A percentile compares a stretch with the other conserved stretches of the same genome.
phyloP scores from a whole-genome alignment of 92 coral and sea anemone species.

The Siderastrea radians region DNA sequence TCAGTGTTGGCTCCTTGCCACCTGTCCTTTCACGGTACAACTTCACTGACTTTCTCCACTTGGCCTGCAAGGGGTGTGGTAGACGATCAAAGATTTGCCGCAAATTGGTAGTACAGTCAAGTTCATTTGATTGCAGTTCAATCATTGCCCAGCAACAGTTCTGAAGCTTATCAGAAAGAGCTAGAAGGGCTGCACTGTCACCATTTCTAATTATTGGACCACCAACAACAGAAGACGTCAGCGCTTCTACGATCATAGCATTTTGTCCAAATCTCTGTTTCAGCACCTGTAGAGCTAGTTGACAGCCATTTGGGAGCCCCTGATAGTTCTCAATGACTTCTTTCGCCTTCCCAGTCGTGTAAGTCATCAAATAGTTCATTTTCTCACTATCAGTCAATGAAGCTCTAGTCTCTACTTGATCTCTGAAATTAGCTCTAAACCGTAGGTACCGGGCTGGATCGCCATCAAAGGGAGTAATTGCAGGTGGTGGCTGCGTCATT shows the following conservation, averaged over 20 bases:
- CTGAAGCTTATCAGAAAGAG: constrained; percentile 58
- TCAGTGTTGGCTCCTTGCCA: constrained; percentile 50
- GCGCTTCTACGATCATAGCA: constrained; percentile 56
- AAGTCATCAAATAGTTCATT: constrained; percentile 64
- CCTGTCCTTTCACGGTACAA: constrained; percentile 29
- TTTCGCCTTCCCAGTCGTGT: constrained; percentile 45
- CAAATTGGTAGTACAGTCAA: constrained; percentile 63
- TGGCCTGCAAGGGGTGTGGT: constrained; percentile 51
- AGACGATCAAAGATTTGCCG: constrained; percentile 57
- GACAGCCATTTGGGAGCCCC: constrained; percentile 44
- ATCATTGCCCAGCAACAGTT: constrained; percentile 62
- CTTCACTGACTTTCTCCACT: constrained; percentile 60
- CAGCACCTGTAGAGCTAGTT: constrained; percentile 44
- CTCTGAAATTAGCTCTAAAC: constrained; percentile 62
- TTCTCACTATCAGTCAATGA: constrained; percentile 36
- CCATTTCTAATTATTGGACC: constrained; percentile 48
- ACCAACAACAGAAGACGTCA: constrained; percentile 38
- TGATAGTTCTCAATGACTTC: too few species aligned
- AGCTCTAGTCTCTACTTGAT: constrained; percentile 50
- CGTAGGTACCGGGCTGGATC: constrained; percentile 51
- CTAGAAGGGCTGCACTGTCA: constrained; percentile 53
- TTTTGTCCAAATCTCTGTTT: constrained; percentile 67
- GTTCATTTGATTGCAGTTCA: constrained; percentile 57
- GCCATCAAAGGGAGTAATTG: constrained; percentile 50
- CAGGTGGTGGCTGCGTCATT: constrained; percentile 59